phyloP scores from a whole-genome alignment of 2,797 vertebrate species.

The Gambelia wislizenii region DNA sequence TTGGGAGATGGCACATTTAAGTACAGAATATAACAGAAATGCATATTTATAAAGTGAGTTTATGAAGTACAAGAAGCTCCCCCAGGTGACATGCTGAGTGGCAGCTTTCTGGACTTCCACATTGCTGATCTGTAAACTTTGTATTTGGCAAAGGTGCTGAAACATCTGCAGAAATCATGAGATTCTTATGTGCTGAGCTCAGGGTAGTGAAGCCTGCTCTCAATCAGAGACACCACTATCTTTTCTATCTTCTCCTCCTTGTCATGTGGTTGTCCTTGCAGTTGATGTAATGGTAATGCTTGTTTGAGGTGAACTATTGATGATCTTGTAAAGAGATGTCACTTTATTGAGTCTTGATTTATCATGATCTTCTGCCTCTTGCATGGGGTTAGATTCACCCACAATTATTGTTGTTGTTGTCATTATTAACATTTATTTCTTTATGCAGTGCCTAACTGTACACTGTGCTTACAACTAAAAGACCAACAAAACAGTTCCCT shows the following conservation, averaged over 20 bases:
- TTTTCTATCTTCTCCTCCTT: background rate
- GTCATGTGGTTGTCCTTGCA: slow-evolving; percentile 61
- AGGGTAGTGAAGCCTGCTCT: slow-evolving; percentile 66
- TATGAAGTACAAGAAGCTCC: slow-evolving; percentile 37
- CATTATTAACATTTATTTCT: too few relatives aligned
- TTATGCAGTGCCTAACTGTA: too few relatives aligned
- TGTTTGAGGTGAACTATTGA: slow-evolving; percentile 48
- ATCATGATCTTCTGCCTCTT: background rate
- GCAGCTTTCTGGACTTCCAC: slow-evolving; percentile 68
- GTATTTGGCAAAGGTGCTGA: slow-evolving; percentile 60
- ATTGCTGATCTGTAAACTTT: slow-evolving; percentile 52
- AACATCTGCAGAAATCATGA: slow-evolving; percentile 68
- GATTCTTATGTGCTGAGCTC: slow-evolving; percentile 75
- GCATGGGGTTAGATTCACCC: background rate
- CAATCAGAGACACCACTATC: slow-evolving; percentile 68
- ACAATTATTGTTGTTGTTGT: background rate
- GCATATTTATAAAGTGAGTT: slow-evolving; percentile 28
- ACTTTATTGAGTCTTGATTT: background rate
- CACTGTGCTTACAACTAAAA: too few relatives aligned
- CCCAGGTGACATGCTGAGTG: slow-evolving; percentile 53
- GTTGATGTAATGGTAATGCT: slow-evolving; percentile 44
- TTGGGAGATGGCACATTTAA: background rate
- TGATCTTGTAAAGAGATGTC: slow-evolving; percentile 18
- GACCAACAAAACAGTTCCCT: too few relatives aligned
- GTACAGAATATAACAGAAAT: slow-evolving; percentile 22